Percentiles rank a stretch among this genome's conserved stretches.
These are phyloP conservation scores for Anthopleura xanthogrammica DNA, from an alignment of 92 coral and sea anemone genomes.

Conservation along the genomic window DNA sequence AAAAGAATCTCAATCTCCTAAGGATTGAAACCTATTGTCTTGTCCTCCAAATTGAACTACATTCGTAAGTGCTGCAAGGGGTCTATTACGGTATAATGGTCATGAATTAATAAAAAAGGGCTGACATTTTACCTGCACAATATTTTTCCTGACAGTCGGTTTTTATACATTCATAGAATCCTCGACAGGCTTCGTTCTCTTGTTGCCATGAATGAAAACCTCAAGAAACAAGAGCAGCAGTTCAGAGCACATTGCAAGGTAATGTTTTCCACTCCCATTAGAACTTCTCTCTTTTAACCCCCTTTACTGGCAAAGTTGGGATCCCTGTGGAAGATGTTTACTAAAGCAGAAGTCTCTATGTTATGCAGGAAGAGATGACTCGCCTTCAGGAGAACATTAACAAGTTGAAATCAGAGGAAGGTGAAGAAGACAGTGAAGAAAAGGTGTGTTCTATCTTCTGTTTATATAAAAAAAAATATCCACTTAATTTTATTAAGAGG, in stretches of 20 bases:
- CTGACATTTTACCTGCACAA: background rate
- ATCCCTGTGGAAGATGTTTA: no score
- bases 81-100: no score
- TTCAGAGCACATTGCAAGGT: conserved; percentile 99
- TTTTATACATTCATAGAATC: conserved; percentile 43
- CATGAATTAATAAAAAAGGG: no score
- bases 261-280: background rate
- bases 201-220: conserved; percentile 97
- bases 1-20: no score
- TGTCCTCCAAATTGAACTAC: no score
- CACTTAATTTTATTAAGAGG: no score
- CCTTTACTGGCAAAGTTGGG: background rate
- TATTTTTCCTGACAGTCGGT: background rate
- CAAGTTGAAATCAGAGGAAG: conserved; percentile 87
- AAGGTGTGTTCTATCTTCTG: conserved; percentile 45
- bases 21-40: no score
- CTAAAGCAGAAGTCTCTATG: background rate
- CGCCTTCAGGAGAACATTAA: conserved; percentile 84
- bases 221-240: conserved; percentile 95
- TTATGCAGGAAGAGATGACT: conserved; percentile 84
- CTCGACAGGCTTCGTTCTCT: conserved; percentile 88
- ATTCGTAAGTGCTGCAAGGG: no score
- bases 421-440: conserved; percentile 89
- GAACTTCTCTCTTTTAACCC: background rate
- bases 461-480: background rate